Evolutionary conservation across 2,888 invertebrate species (phyloP), one percentile per base, ranked within the genome.

Genomic region (Pseudococcus longispinus): DNA sequence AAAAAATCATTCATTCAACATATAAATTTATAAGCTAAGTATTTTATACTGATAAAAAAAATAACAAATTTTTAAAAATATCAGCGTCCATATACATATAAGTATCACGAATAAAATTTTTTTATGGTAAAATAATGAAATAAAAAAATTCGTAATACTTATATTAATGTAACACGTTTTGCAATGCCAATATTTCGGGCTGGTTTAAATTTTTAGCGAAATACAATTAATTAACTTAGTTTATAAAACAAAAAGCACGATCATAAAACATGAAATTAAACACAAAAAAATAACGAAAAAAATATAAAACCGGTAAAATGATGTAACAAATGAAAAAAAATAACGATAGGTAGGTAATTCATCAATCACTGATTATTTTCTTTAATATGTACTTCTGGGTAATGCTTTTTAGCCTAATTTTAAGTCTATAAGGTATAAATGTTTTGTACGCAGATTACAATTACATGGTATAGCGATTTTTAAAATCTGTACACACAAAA

Each of bases 81-180:
- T 80, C 37, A 70, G 70, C 70, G 5, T 70, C 20, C 20, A 60
- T 8, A 18, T 29, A n/a, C 8, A 9, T 5, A 42, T 80, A 80
- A 80, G 77, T 80, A 80, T 42, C 42, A 80, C 77, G 77, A 80
- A 80, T 80, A 80, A 1, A 2, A 80, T 80, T 42, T 80, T 80
- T 42, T 70, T 15, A 18, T 29, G 18, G 29, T 20, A 77, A 77
- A 77, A 37, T 15, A 18, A 42, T 80, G 70, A 70, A 60, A 29
- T 70, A 18, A 80, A 80, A 80, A 80, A 80, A 80, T 80, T 80
- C 77, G 77, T 42, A 42, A 80, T 80, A 80, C 77, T 80, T 42
- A 80, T n/a, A n/a, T 26, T 13, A 15, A 74, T 29, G 13, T 37
- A 37, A 5, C 15, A 32, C 70, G 37, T 80, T 80, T 18, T 11